Evolutionary conservation across 2,797 vertebrate genomes (phyloP).

Genomic region (Heliangelus exortis): DNA sequence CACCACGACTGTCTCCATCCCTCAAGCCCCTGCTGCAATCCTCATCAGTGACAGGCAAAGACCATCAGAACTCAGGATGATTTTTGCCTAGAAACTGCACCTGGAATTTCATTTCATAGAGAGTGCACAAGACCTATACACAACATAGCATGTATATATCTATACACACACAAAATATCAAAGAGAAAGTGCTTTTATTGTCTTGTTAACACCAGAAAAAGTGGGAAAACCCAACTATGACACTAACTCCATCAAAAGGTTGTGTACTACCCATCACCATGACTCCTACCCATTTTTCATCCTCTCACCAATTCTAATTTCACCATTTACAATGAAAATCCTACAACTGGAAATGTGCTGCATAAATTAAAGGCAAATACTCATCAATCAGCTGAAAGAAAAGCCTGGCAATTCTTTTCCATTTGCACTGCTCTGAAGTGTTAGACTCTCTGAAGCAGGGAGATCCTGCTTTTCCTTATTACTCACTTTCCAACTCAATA

Average conservation of each 20-base stretch:
- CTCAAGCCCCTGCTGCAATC: accelerated
- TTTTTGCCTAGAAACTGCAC: neutral
- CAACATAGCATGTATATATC: accelerated
- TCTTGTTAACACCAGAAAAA: neutral
- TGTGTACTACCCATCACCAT: neutral
- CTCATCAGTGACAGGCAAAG: no score
- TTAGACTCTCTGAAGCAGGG: neutral
- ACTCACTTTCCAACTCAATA: neutral
- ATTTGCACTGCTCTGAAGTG: neutral
- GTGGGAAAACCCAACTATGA: neutral
- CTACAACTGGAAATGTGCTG: neutral
- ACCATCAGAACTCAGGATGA: neutral
- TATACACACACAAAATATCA: neutral
- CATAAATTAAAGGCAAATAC: neutral
- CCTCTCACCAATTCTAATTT: neutral
- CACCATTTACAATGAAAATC: neutral
- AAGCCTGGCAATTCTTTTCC: accelerated
- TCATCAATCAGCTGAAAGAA: neutral
- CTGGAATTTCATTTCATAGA: neutral
- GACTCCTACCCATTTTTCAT: neutral
- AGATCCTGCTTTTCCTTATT: neutral
- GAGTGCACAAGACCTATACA: neutral
- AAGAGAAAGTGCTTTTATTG: neutral
- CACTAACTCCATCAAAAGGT: neutral
- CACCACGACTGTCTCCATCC: neutral